Evolutionary conservation across 2,113 vertebrate species (phyloP).

Genomic region (Phaetusa simplex): DNA sequence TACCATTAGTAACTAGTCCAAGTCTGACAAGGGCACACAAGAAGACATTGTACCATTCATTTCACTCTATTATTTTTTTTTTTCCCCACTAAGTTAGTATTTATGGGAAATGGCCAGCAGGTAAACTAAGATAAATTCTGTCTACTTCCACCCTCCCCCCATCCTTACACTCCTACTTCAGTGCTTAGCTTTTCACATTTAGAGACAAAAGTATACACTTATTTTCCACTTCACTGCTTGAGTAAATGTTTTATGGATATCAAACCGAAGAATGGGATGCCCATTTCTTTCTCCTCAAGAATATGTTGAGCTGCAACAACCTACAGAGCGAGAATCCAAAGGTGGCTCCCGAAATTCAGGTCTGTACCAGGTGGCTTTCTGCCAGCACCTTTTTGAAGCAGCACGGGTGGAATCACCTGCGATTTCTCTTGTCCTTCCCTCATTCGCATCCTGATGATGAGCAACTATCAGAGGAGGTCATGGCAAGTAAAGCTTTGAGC

Average conservation of each 20-base stretch:
- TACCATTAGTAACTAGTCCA: neutral
- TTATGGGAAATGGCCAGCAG: neutral
- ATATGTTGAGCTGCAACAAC: neutral
- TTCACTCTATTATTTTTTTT: neutral
- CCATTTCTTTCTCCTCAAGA: neutral
- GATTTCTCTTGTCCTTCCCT: conserved; percentile 52
- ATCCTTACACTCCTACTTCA: neutral
- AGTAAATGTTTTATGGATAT: neutral
- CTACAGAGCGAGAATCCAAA: neutral
- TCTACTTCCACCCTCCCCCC: neutral
- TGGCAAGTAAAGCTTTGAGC: neutral
- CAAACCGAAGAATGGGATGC: neutral
- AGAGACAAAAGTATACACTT: neutral
- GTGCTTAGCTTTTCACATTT: neutral
- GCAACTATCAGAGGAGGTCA: conserved; percentile 24
- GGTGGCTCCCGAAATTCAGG: conserved; percentile 17
- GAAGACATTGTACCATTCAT: neutral
- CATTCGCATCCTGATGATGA: conserved; percentile 37
- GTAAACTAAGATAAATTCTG: neutral
- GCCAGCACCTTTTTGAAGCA: conserved; percentile 54
- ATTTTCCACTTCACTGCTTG: neutral
- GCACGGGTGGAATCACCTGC: neutral
- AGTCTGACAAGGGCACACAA: neutral
- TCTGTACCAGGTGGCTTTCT: conserved; percentile 54
- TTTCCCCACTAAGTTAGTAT: neutral